phyloP scores from a whole-genome alignment of 2,797 vertebrate genomes.

The Malacoraja senta region DNA sequence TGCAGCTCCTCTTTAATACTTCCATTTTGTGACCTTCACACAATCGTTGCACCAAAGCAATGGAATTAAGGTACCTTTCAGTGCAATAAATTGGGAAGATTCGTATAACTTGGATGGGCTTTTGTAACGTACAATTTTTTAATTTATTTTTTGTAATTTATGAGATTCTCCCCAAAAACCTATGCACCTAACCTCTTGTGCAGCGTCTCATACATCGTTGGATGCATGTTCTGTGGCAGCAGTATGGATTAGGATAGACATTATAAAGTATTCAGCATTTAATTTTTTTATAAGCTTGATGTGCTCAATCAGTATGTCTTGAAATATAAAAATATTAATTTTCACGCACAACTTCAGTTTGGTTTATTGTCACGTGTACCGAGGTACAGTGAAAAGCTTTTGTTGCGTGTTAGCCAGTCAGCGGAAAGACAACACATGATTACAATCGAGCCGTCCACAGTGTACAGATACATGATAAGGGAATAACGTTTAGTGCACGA shows the following conservation, averaged over 20 bases:
- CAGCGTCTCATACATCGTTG: neutral
- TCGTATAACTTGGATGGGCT: neutral
- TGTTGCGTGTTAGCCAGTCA: too few species aligned
- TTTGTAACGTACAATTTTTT: neutral
- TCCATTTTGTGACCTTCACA: neutral
- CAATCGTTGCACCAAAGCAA: neutral
- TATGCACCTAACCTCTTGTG: too few species aligned
- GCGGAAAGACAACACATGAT: too few species aligned
- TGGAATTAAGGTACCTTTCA: neutral
- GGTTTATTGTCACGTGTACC: too few species aligned
- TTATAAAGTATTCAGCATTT: neutral
- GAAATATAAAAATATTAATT: neutral
- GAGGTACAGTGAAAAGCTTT: too few species aligned
- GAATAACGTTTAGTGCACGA: too few species aligned
- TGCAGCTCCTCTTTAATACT: too few species aligned
- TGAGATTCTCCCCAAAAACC: neutral
- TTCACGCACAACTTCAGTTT: too few species aligned
- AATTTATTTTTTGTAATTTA: neutral
- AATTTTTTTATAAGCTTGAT: neutral
- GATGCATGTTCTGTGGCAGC: neutral
- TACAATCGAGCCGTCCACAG: too few species aligned
- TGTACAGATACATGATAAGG: too few species aligned
- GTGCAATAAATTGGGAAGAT: neutral
- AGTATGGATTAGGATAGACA: neutral
- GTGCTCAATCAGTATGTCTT: neutral